phyloP scores from a whole-genome alignment of 2,888 invertebrate genomes.

The Reticulitermes lucifugus region DNA sequence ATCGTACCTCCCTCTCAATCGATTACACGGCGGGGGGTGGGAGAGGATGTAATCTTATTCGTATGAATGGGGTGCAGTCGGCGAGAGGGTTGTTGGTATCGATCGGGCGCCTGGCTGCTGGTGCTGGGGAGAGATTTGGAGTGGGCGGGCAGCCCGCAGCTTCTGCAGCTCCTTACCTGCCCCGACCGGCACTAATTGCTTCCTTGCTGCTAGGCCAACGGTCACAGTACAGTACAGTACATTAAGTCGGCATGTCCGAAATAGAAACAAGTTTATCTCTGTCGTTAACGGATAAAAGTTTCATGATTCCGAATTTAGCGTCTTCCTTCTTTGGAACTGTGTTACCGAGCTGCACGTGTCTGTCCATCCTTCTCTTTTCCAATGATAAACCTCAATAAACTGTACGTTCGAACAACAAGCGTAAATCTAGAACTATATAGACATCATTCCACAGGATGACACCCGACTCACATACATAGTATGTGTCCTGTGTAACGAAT shows the following conservation, averaged over 20 bases:
- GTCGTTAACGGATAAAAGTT: too few relatives aligned
- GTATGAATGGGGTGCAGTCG: slow-evolving; percentile 13
- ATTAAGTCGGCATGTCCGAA: background rate
- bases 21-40: background rate
- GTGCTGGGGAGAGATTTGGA: background rate
- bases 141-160: slow-evolving; percentile 21
- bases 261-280: too few relatives aligned
- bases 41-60: slow-evolving; percentile 13
- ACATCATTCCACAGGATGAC: too few relatives aligned
- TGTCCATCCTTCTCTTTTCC: too few relatives aligned
- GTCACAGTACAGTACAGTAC: background rate
- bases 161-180: background rate
- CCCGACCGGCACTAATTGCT: slow-evolving; percentile 25
- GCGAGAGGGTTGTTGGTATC: slow-evolving; percentile 8
- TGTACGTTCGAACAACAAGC: too few relatives aligned
- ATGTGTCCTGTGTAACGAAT: too few relatives aligned
- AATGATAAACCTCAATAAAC: too few relatives aligned
- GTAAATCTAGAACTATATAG: too few relatives aligned
- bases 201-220: background rate
- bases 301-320: too few relatives aligned
- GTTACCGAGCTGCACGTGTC: too few relatives aligned
- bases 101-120: background rate
- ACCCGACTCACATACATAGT: too few relatives aligned
- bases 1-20: slow-evolving; percentile 8
- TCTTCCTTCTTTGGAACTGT: too few relatives aligned